Conservation (phyloP, 2,797 vertebrate genomes). For the Galagoides demidoff region DNA sequence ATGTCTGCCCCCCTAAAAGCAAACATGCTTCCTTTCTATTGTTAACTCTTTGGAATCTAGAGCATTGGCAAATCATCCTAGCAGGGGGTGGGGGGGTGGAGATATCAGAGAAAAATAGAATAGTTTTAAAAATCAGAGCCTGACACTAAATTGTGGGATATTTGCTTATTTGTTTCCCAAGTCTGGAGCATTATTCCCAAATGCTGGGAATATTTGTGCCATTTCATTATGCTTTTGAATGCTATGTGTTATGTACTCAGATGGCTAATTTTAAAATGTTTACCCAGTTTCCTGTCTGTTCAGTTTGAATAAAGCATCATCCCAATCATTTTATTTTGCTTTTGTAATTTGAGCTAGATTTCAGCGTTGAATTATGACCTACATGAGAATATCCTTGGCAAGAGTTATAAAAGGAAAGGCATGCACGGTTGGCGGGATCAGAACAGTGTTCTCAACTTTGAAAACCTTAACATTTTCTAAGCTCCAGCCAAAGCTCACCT, state of each 20-base stretch:
- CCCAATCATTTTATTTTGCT: conserved; percentile 29
- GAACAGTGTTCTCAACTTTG: not conserved
- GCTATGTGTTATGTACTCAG: not conserved
- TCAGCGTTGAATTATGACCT: conserved; percentile 9
- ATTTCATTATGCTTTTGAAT: not conserved
- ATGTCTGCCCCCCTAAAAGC: not conserved
- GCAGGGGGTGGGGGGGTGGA: too few relatives aligned
- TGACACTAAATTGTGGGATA: not conserved
- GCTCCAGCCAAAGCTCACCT: not conserved
- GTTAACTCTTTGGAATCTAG: conserved; percentile 12
- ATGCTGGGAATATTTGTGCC: not conserved
- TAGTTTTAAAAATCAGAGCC: not conserved
- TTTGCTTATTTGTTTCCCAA: conserved; percentile 49
- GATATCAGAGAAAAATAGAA: not conserved
- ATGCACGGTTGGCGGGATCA: not conserved
- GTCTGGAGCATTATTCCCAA: not conserved
- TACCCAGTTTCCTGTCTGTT: not conserved
- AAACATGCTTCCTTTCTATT: not conserved
- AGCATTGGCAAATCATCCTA: not conserved
- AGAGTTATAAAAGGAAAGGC: conserved; percentile 17
- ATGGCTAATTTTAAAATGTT: not conserved
- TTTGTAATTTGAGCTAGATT: conserved; percentile 25
- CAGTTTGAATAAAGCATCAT: not conserved
- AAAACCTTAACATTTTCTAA: not conserved
- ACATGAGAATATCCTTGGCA: not conserved